Evolutionary conservation across 2,888 invertebrate species (phyloP), one percentile per base, ranked within the genome.

Genomic region (Tholera decimalis): DNA sequence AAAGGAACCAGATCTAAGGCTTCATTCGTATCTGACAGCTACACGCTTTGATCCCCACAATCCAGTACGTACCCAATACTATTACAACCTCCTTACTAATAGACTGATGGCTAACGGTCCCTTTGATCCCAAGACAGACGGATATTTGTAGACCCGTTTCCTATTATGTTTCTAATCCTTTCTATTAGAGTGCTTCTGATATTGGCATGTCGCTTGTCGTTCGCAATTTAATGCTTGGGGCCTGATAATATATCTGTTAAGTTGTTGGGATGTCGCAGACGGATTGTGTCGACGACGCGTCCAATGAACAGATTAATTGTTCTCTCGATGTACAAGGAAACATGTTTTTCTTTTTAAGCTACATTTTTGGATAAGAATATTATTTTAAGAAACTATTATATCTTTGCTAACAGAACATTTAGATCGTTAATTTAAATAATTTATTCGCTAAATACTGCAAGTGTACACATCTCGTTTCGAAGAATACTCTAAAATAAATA

Each of bases 61-160:
- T 76, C 73, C 77, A 79, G 88, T 88, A 87, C 73, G 78, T 81
- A 82, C 70, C 79, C 84, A 84, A 87, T 87, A 83, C 83, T 79
- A 79, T 85, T 83, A 82, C 80, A 60, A 72, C 54, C 71, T 69
- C 63, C 73, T 78, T 73, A 72, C 85, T 87, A 88, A 89, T 88
- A 82, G 82, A 85, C 77, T 77, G 86, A 86, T 84, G 82, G 82
- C 84, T 80, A 73, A 72, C 73, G 73, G 77, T 81, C 74, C 79
- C 85, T 88, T 89, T 89, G 89, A 89, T 85, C 86, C 77, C 79
- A 60, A 80, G 81, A 84, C 79, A 80, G 82, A 78, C 65, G 83
- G 79, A 84, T 84, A 80, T 83, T 85, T 83, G 80, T 77, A 70
- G 80, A 81, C 63, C 76, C 80, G 66, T 64, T 80, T 80, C 61